A percentile compares a stretch with the other conserved stretches of the same genome.
phyloP scores from a whole-genome alignment of 2,797 vertebrate species.

The Astyanax mexicanus region DNA sequence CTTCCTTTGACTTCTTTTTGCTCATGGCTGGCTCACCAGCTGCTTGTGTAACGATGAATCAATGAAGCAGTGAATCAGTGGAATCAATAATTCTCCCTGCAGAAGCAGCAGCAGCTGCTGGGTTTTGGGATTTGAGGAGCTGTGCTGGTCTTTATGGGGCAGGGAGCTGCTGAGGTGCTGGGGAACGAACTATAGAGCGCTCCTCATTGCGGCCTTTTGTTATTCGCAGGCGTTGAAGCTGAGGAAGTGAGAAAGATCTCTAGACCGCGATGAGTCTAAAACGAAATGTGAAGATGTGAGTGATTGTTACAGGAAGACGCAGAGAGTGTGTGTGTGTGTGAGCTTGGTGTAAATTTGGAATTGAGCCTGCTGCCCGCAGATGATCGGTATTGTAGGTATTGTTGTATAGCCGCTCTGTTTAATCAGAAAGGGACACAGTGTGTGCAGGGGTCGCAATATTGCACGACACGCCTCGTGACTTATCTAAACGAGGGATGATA shows the following conservation, averaged over 20 bases:
- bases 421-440: neutral
- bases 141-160: neutral
- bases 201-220: neutral
- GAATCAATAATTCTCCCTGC: neutral
- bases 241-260: slow-evolving; percentile 37
- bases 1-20: neutral
- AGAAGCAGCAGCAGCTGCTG: slow-evolving; percentile 20
- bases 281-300: slow-evolving; percentile 1
- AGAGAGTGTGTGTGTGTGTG: too few species aligned
- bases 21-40: slow-evolving; percentile 10
- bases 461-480: neutral
- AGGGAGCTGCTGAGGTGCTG: neutral
- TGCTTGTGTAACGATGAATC: slow-evolving; percentile 14
- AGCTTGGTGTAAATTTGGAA: neutral
- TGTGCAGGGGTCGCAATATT: neutral
- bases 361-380: neutral
- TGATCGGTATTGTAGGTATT: neutral
- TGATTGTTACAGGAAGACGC: slow-evolving; percentile 14
- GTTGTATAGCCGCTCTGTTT: neutral
- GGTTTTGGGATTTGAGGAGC: neutral
- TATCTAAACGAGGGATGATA: slow-evolving; percentile 11
- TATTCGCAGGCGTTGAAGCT: neutral
- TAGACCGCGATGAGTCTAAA: neutral
- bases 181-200: neutral
- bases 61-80: slow-evolving; percentile 16